Base-by-base conservation (phyloP, 2,797 vertebrate species). In the Benthosema pterotum region DNA sequence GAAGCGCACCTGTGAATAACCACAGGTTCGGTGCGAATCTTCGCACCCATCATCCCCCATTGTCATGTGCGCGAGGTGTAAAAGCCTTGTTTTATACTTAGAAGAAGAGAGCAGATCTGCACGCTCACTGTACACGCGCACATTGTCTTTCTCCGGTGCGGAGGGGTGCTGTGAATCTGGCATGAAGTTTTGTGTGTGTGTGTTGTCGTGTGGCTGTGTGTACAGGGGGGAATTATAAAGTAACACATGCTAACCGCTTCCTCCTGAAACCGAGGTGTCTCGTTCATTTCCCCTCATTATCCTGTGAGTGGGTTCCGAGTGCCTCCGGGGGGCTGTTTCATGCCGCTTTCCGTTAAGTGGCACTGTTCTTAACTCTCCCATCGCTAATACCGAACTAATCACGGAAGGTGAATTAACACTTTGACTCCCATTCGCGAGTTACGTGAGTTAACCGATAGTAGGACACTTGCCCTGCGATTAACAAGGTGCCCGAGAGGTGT, bases 181-280 rank as follows among this genome's bases (percentile, higher is more conserved):
- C 28, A 32, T 32, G 11, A 38, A 38, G 32, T 7, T 38, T 11
- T 11, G 52, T 0, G 38, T 15, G 32, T 2, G 54, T 17, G 42
- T 14, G 38, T 19, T 16, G 3, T 5, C 2, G n/a, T 15, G 45
- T 50, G 25, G 11, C 32, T 42, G 54, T 43, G 9, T 22, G 61
- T 51, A 75, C 0, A 52, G 77, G 14, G 52, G 76, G 79, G 84
- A 85, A 68, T 43, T 0, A n/a, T n/a, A n/a, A n/a, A n/a, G n/a
- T n/a, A 7, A 75, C 53, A 7, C 78, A 67, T 83, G 78, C 77
- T 4, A 63, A 11, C 42, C 16, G 52, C 2, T 60, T 47, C 0
- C 54, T 54, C 46, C 69, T 69, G 49, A 47, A 65, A 69, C 47
- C 1, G 59, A 82, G 56, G 50, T 53, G 77, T 65, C 47, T 67